A percentile compares a stretch with the other conserved stretches of the same genome.
Evolutionary conservation across 2,797 vertebrate species (phyloP).

Genomic region (Hippocampus kuda): DNA sequence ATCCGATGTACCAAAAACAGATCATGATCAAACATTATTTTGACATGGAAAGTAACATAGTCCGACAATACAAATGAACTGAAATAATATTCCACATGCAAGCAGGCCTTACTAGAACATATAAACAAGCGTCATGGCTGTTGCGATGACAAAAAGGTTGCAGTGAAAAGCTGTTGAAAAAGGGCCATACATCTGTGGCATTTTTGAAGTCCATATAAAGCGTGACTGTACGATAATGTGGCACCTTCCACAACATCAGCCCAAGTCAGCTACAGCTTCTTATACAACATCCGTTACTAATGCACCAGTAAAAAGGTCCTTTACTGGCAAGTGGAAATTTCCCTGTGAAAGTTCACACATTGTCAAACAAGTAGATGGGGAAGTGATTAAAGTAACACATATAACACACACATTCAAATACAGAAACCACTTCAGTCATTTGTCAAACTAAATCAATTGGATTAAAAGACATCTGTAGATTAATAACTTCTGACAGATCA

Average conservation of each 20-base stretch:
- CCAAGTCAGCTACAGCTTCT: constrained; percentile 48
- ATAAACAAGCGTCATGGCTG: not conserved
- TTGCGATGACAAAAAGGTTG: not conserved
- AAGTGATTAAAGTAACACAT: constrained; percentile 60
- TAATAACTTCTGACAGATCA: constrained; percentile 24
- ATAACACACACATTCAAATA: constrained; percentile 38
- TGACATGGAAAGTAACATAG: not conserved
- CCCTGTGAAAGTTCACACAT: constrained; percentile 60
- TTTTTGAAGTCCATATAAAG: not conserved
- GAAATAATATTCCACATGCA: not conserved
- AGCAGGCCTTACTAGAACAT: not conserved
- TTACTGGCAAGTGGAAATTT: constrained; percentile 67
- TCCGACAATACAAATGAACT: not conserved
- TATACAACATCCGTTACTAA: constrained; percentile 56
- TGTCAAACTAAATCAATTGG: constrained; percentile 43
- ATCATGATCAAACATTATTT: not conserved
- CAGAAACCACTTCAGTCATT: constrained; percentile 50
- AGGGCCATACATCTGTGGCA: not conserved
- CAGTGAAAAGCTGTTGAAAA: not conserved
- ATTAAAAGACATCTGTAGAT: constrained; percentile 49
- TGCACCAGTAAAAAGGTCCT: constrained; percentile 50
- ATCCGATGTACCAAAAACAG: not conserved
- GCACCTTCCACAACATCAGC: constrained; percentile 42
- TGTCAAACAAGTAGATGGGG: constrained; percentile 50
- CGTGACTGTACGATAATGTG: constrained; percentile 40